phyloP scores from a whole-genome alignment of 2,888 invertebrate genomes.

The Aproaerema taeniolella region DNA sequence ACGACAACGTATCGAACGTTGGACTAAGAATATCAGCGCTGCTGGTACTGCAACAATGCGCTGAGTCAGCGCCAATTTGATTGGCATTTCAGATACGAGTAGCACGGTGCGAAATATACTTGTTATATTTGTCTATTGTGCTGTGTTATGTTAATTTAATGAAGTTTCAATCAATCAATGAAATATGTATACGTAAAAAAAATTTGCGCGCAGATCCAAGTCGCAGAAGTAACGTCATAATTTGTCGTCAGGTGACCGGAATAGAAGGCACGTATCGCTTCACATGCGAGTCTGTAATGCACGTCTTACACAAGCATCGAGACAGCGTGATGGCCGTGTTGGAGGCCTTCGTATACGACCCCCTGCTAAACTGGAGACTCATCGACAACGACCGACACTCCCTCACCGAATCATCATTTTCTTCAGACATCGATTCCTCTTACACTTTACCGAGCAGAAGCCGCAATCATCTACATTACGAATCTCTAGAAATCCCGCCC shows the following conservation, averaged over 20 bases:
- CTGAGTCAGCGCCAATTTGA: no score
- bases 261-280: constrained; percentile 97
- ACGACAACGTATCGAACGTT: no score
- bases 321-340: constrained; percentile 99
- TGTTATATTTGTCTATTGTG: no score
- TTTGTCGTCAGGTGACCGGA: constrained; percentile 85
- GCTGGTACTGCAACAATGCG: no score
- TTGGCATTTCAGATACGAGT: no score
- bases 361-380: constrained; percentile 96
- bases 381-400: constrained; percentile 59
- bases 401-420: constrained; percentile 57
- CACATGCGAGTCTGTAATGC: constrained; percentile 98
- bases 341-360: constrained; percentile 99
- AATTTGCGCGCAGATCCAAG: no score
- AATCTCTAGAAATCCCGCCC: constrained; percentile 72
- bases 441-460: constrained; percentile 58
- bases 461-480: constrained; percentile 54
- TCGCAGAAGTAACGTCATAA: no score
- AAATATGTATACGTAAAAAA: no score
- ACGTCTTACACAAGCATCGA: constrained; percentile 93
- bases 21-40: no score
- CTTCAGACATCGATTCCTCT: constrained; percentile 58
- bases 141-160: no score
- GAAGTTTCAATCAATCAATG: no score
- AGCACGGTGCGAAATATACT: no score